phyloP scores from a whole-genome alignment of 2,113 vertebrate genomes.

The Pontoporia blainvillei region DNA sequence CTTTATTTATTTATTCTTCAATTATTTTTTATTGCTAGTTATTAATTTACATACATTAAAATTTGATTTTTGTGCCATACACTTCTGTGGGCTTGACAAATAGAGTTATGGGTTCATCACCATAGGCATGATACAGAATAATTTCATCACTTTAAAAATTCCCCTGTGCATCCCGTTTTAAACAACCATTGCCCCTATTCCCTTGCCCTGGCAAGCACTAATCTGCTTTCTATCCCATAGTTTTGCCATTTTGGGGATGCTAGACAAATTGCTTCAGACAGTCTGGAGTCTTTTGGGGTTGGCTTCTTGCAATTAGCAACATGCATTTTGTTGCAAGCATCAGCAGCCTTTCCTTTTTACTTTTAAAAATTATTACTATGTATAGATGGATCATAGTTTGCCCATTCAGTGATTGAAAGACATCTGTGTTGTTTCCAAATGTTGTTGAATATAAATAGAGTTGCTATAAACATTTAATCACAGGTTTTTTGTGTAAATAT shows the following conservation, averaged over 20 bases:
- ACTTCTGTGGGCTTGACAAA: neutral
- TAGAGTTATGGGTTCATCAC: neutral
- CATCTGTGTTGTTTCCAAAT: neutral
- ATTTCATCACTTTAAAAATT: neutral
- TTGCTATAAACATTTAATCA: neutral
- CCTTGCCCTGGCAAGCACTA: accelerated
- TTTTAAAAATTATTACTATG: neutral
- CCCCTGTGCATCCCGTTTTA: neutral
- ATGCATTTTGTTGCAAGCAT: neutral
- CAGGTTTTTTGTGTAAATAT: neutral
- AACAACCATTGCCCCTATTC: neutral
- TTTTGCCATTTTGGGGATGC: neutral
- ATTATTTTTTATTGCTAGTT: neutral
- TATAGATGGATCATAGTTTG: neutral
- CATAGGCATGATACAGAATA: neutral
- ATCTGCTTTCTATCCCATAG: neutral
- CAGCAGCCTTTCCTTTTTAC: neutral
- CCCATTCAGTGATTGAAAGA: neutral
- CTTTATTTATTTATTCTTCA: neutral
- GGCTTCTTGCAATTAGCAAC: no score
- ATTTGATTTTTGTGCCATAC: neutral
- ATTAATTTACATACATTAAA: neutral
- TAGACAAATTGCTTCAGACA: neutral
- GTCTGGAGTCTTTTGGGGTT: neutral
- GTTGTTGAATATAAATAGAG: neutral